Evolutionary conservation across 2,113 vertebrate genomes (phyloP).

Genomic region (Leptobrachium ailaonicum): DNA sequence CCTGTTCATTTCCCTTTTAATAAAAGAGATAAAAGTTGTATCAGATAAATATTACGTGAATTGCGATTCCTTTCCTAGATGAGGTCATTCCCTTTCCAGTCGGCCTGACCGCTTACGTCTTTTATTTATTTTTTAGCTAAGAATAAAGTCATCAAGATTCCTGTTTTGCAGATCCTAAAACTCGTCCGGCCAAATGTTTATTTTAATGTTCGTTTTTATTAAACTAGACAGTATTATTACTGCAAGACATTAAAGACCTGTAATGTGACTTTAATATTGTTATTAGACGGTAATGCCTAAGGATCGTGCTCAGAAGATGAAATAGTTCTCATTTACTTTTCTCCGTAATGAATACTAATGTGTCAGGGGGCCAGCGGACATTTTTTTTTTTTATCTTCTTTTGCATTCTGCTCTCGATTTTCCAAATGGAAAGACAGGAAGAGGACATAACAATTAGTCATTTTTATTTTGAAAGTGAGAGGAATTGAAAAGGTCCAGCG

Average conservation of each 20-base stretch:
- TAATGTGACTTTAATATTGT: slow-evolving; percentile 63
- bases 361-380: slow-evolving; percentile 52
- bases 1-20: no score
- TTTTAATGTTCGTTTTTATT: slow-evolving; percentile 59
- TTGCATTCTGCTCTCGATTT: slow-evolving; percentile 55
- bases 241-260: slow-evolving; percentile 53
- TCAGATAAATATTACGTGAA: no score
- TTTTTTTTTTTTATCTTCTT: slow-evolving; percentile 5
- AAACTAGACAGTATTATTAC: slow-evolving; percentile 59
- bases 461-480: slow-evolving; percentile 23
- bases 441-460: slow-evolving; percentile 36
- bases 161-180: slow-evolving; percentile 46
- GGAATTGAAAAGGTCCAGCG: slow-evolving; percentile 42
- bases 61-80: no score
- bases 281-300: slow-evolving; percentile 59
- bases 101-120: no score
- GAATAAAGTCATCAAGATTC: neutral
- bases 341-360: slow-evolving; percentile 55
- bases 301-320: slow-evolving; percentile 55
- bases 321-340: slow-evolving; percentile 63
- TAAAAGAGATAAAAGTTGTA: no score
- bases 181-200: slow-evolving; percentile 52
- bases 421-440: slow-evolving; percentile 28
- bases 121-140: no score
- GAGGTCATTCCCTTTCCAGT: no score